These are phyloP conservation scores for Loxodonta africana DNA, from an alignment of 2,113 vertebrate species.

Conservation along the genomic window DNA sequence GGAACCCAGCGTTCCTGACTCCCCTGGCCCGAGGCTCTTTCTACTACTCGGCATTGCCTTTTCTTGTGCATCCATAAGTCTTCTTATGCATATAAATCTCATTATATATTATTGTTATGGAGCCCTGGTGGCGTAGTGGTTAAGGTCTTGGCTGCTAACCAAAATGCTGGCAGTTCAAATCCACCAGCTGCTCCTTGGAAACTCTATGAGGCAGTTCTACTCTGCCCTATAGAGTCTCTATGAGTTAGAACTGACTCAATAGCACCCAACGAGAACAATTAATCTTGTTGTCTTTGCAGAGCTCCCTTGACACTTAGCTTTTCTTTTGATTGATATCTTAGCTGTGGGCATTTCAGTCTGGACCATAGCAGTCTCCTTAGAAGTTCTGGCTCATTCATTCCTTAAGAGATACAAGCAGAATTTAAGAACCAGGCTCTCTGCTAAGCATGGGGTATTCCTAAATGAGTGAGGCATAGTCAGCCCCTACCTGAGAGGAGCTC, in stretches of 20 bases:
- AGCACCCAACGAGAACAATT: too few species aligned
- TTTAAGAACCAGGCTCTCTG: neutral
- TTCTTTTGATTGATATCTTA: neutral
- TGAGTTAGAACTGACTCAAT: too few species aligned
- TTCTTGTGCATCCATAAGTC: neutral
- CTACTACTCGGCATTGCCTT: neutral
- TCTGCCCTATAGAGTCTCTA: too few species aligned
- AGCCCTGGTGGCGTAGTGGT: too few species aligned
- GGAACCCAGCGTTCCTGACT: neutral
- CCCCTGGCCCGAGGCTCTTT: neutral
- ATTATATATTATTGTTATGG: too few species aligned
- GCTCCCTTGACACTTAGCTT: neutral
- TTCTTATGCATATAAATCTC: too few species aligned
- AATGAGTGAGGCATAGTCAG: neutral
- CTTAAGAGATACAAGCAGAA: neutral
- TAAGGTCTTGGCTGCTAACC: too few species aligned
- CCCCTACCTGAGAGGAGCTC: neutral
- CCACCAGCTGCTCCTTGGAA: too few species aligned
- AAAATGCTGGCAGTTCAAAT: too few species aligned
- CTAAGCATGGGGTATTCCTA: neutral
- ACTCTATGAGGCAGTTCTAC: too few species aligned
- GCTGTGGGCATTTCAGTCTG: neutral
- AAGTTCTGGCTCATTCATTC: neutral
- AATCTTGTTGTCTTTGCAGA: neutral
- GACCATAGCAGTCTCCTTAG: neutral